phyloP scores from a whole-genome alignment of 2,888 invertebrate species.

The Unio delphinus region DNA sequence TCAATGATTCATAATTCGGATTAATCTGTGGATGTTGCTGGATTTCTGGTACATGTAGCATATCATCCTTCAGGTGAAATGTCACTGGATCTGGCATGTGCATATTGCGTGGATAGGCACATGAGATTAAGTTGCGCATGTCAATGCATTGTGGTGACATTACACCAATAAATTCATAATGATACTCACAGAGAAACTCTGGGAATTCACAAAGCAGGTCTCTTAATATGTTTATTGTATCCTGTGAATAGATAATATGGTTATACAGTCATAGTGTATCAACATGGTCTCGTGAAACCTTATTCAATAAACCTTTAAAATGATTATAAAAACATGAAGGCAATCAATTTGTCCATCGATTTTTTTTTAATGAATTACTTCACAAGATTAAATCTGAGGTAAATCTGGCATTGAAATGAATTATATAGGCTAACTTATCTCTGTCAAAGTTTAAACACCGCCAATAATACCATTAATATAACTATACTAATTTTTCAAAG shows the following conservation, averaged over 20 bases:
- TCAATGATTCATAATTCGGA: conserved; percentile 87
- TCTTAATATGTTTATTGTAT: conserved; percentile 90
- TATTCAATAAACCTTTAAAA: background rate
- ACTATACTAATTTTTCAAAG: no score
- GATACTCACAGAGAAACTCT: conserved; percentile 93
- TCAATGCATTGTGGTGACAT: conserved; percentile 99
- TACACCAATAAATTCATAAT: conserved; percentile 80
- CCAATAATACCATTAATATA: no score
- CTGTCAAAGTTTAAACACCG: no score
- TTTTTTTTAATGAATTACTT: no score
- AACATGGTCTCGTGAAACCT: background rate
- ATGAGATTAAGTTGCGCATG: conserved; percentile 97
- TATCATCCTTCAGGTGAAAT: conserved; percentile 85
- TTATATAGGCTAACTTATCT: no score
- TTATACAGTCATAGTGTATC: background rate
- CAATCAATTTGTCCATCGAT: background rate
- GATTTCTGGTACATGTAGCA: conserved; percentile 51
- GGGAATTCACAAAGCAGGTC: conserved; percentile 99
- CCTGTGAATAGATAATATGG: conserved; percentile 61
- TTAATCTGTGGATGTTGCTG: no score
- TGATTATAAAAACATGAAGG: background rate
- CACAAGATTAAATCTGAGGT: no score
- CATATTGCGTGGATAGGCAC: conserved; percentile 99
- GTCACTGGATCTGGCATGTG: conserved; percentile 98
- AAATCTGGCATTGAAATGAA: no score